Conservation (phyloP, 1,140 invertebrate genomes). For the Pachypeltis micranthus region DNA sequence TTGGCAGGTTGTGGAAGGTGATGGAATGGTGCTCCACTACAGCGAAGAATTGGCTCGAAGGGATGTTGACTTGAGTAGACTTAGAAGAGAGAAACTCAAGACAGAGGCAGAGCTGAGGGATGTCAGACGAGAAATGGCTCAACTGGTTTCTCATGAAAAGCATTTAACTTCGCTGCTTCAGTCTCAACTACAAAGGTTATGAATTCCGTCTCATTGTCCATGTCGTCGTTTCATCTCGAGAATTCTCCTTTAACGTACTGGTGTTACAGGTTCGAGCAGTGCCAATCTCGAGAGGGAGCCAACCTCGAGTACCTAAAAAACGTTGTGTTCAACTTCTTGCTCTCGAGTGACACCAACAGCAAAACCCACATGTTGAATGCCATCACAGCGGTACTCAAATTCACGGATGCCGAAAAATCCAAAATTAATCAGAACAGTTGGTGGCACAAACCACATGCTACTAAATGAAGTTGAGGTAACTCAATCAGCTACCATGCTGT, state of each 20-base stretch:
- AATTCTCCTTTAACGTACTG: background rate
- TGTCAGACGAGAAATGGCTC: constrained; percentile 39
- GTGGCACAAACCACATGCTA: constrained; percentile 16
- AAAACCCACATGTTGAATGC: constrained; percentile 77
- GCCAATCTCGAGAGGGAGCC: constrained; percentile 66
- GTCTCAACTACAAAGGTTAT: constrained; percentile 46
- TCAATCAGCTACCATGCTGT: too few species aligned
- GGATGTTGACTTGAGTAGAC: constrained; percentile 61
- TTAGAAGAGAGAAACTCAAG: constrained; percentile 57
- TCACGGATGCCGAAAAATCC: constrained; percentile 55
- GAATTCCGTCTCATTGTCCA: background rate
- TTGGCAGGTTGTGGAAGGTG: constrained; percentile 14
- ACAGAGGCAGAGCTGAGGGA: constrained; percentile 56
- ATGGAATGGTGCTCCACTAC: constrained; percentile 60
- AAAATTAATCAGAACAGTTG: constrained; percentile 33
- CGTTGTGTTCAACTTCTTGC: constrained; percentile 70
- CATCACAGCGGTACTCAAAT: constrained; percentile 71
- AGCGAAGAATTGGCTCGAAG: constrained; percentile 68
- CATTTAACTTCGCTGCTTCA: constrained; percentile 33
- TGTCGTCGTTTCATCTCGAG: background rate
- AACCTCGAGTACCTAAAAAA: constrained; percentile 86
- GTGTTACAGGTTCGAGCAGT: constrained; percentile 57
- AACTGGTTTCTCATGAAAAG: background rate
- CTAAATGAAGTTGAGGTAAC: too few species aligned
- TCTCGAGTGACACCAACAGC: constrained; percentile 52